These are phyloP conservation scores for Bradysia coprophila DNA, from an alignment of 1,140 invertebrate species.

Conservation along the genomic window DNA sequence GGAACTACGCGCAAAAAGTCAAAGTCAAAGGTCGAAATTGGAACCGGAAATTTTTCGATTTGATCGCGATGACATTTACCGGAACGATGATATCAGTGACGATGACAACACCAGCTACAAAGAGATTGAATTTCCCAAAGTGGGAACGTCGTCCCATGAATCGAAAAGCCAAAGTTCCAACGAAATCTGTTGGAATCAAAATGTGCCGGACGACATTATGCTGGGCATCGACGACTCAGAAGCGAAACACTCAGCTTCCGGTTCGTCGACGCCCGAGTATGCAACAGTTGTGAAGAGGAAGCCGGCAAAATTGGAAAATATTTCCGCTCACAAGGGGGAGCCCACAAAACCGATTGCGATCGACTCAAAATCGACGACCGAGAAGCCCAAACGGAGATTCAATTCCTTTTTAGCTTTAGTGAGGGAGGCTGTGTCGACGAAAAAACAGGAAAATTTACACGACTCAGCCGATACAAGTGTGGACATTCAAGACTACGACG, in stretches of 20 bases:
- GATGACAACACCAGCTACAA: background rate
- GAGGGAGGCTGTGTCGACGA: slow-evolving; percentile 16
- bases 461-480: too few relatives aligned
- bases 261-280: background rate
- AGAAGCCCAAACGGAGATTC: slow-evolving; percentile 9
- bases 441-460: slow-evolving; percentile 10
- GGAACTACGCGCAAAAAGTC: slow-evolving; percentile 7
- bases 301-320: background rate
- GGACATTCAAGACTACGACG: background rate
- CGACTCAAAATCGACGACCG: background rate
- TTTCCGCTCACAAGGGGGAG: background rate
- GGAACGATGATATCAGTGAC: slow-evolving; percentile 4
- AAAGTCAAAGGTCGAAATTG: background rate
- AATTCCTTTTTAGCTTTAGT: slow-evolving; percentile 18
- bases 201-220: too few relatives aligned
- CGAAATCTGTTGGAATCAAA: background rate
- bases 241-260: too few relatives aligned
- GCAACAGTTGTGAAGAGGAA: background rate
- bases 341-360: background rate
- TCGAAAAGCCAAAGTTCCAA: background rate
- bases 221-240: too few relatives aligned
- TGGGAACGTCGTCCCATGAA: background rate
- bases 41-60: slow-evolving; percentile 19
- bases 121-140: background rate
- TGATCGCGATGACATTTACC: slow-evolving; percentile 13